Conservation (phyloP, 2,113 vertebrate genomes). For the Bos javanicus region DNA sequence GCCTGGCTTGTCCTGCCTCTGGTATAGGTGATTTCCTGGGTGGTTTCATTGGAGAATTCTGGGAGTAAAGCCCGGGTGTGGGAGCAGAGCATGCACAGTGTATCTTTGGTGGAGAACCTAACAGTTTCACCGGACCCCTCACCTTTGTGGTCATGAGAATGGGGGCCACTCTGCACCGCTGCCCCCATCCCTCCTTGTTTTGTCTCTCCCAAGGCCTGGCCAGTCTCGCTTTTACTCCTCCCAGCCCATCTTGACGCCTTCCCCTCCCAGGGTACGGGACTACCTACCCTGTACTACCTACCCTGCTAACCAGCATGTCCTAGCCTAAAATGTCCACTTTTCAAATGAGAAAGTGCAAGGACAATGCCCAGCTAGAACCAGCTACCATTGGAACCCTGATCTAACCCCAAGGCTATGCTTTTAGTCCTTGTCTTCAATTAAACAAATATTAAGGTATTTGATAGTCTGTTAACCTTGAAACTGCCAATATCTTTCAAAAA, state of each 20-base stretch:
- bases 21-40: neutral
- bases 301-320: neutral
- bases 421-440: neutral
- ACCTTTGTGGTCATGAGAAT: neutral
- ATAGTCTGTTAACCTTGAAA: neutral
- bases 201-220: neutral
- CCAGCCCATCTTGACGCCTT: neutral
- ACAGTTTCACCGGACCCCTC: neutral
- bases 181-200: neutral
- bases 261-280: neutral
- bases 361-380: neutral
- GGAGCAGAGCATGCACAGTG: neutral
- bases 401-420: neutral
- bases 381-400: neutral
- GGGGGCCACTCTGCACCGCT: neutral
- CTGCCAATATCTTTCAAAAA: neutral
- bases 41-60: neutral
- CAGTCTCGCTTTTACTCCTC: neutral
- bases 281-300: neutral
- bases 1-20: neutral
- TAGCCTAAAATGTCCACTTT: neutral
- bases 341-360: neutral
- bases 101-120: neutral
- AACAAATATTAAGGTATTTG: neutral
- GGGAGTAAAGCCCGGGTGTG: neutral